These are phyloP conservation scores for Panulirus ornatus DNA, from an alignment of 1,140 invertebrate genomes.

Conservation along the genomic window DNA sequence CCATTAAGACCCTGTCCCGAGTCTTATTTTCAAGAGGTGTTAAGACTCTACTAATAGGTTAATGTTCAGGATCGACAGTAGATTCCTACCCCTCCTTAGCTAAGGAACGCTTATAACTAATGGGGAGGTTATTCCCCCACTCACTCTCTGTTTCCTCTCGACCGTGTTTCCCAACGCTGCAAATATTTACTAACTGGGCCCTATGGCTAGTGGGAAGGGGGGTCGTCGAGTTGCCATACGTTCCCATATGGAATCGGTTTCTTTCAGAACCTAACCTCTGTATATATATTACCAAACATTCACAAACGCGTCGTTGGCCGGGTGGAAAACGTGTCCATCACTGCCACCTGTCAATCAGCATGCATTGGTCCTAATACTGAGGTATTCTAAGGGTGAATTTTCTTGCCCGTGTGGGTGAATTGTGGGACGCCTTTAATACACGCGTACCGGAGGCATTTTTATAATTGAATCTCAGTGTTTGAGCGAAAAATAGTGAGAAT, in stretches of 20 bases:
- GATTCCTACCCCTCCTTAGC: no score
- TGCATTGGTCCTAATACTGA: not conserved
- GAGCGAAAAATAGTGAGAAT: conserved; percentile 34
- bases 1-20: no score
- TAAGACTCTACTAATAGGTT: no score
- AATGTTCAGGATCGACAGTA: no score
- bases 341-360: not conserved
- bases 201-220: no score
- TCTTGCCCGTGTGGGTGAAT: not conserved
- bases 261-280: not conserved
- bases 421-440: conserved; percentile 13
- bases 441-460: conserved; percentile 5
- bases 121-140: no score
- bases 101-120: no score
- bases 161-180: no score
- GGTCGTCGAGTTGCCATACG: no score
- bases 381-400: conserved; percentile 16
- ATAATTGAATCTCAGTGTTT: conserved; percentile 40
- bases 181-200: no score
- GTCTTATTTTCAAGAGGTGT: no score
- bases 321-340: not conserved
- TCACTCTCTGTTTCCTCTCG: no score
- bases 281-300: conserved; percentile 21
- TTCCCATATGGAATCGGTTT: conserved; percentile 3
- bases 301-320: not conserved